These are phyloP conservation scores for Cinara cedri DNA, from an alignment of 2,888 invertebrate genomes.

Conservation along the genomic window DNA sequence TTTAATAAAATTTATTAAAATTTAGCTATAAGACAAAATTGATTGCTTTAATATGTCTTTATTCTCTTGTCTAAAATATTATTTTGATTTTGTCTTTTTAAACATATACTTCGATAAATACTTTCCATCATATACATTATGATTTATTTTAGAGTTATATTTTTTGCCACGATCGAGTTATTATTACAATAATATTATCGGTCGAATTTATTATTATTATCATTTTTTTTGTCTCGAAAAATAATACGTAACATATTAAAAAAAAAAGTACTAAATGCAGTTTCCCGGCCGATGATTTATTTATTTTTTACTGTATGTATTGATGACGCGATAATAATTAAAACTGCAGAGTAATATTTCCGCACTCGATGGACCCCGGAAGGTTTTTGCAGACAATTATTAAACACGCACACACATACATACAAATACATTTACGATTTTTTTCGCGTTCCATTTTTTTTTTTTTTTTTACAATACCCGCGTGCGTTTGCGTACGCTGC, in stretches of 20 bases:
- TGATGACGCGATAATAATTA: slow-evolving; percentile 53
- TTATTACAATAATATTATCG: neutral
- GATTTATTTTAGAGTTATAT: neutral
- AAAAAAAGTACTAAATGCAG: neutral
- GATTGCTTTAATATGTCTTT: no score
- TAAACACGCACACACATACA: slow-evolving; percentile 4
- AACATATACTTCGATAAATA: no score
- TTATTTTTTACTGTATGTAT: slow-evolving; percentile 53
- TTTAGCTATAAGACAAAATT: no score
- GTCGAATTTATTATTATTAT: slow-evolving; percentile 8
- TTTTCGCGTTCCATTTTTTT: no score
- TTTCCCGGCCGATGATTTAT: slow-evolving; percentile 34
- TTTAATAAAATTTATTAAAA: no score
- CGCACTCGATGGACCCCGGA: slow-evolving; percentile 50
- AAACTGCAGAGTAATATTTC: slow-evolving; percentile 54
- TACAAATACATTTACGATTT: no score
- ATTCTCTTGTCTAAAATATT: no score
- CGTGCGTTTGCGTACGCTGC: neutral
- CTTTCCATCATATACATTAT: no score
- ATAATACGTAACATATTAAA: slow-evolving; percentile 7
- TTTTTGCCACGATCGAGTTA: neutral
- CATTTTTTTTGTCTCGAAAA: neutral
- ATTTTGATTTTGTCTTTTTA: no score
- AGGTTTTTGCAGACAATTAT: slow-evolving; percentile 53
- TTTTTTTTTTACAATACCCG: no score